Base-by-base conservation (phyloP, 2,797 vertebrate species). In the Sardinella longiceps region DNA sequence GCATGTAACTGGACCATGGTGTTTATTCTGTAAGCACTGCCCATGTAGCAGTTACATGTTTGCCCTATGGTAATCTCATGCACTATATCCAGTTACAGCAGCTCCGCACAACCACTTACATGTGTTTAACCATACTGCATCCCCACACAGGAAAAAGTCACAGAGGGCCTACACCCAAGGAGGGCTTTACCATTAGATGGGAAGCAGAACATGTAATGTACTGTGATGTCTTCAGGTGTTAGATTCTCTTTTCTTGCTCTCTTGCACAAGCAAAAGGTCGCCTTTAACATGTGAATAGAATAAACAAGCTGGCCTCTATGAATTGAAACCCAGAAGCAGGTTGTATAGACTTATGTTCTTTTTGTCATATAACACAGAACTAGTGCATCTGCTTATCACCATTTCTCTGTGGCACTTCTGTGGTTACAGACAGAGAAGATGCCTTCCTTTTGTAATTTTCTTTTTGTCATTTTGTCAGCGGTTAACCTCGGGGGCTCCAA, bases 381-480 rank as follows among this genome's bases (percentile, higher is more conserved):
- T 56, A 66, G 28, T 14, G 30, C 28, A 28, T 30, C 25, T 33
- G 5, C n/a, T 12, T 28, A 63, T 63, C 7, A 30, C 60, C 28
- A 5, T 70, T 28, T 5, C 30, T 70, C 63, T 70, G 63, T 33
- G 63, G 63, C 2, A 5, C 30, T 33, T 12, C 30, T 33, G 63
- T 15, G 28, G 28, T 70, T 30, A 33, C 4, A 70, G 63, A 70
- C 14, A 12, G 63, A 33, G 63, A 70, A 33, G 63, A 70, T 33
- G 28, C 63, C 14, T 28, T 70, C 30, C 63, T 70, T 70, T 70
- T 70, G 63, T 70, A 3, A 70, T 70, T 70, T 33, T 43, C 33
- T 80, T 50, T 80, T 80, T 80, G 46, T 50, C 20, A 28, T 80
- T 80, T 80, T 80, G 80, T 50, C 39, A 45, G 39, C 80, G 39